A percentile compares a stretch with the other conserved stretches of the same genome.
Conservation (phyloP, 92 coral and sea anemone species). For the Siderastrea siderea region DNA sequence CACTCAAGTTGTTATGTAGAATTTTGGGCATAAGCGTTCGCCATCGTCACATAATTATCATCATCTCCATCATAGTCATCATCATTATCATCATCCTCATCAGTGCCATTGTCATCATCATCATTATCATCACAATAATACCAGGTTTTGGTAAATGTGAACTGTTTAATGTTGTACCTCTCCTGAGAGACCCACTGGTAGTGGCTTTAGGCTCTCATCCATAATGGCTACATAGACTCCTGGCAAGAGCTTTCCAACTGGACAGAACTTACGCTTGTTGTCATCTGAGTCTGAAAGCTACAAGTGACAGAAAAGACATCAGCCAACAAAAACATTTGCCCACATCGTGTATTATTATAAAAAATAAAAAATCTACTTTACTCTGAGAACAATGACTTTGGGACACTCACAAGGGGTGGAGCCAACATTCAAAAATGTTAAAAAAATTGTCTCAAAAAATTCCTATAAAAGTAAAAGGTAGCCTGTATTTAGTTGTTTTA, state of each 20-base stretch:
- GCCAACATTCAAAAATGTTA: neutral
- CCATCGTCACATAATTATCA: too few relatives aligned
- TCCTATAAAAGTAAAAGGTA: too few relatives aligned
- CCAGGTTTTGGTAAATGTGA: too few relatives aligned
- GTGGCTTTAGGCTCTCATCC: constrained; percentile 80
- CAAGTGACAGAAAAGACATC: neutral
- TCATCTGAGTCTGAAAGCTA: constrained; percentile 85
- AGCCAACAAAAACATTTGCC: neutral
- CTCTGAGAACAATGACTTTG: neutral
- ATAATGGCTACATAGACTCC: constrained; percentile 82
- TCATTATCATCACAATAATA: too few relatives aligned
- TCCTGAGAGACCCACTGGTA: constrained; percentile 89
- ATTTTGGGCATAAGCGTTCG: too few relatives aligned
- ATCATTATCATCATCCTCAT: too few relatives aligned
- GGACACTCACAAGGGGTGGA: neutral
- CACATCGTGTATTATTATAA: too few relatives aligned
- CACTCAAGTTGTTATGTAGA: too few relatives aligned
- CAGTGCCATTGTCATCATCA: too few relatives aligned
- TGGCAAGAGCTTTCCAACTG: constrained; percentile 86
- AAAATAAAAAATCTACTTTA: neutral
- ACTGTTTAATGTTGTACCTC: constrained; percentile 60
- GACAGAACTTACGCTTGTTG: constrained; percentile 86
- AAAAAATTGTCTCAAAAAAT: neutral
- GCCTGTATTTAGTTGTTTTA: too few relatives aligned
- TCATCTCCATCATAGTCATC: too few relatives aligned